These are phyloP conservation scores for Metopolophium dirhodum DNA, from an alignment of 1,140 invertebrate species.

Conservation along the genomic window DNA sequence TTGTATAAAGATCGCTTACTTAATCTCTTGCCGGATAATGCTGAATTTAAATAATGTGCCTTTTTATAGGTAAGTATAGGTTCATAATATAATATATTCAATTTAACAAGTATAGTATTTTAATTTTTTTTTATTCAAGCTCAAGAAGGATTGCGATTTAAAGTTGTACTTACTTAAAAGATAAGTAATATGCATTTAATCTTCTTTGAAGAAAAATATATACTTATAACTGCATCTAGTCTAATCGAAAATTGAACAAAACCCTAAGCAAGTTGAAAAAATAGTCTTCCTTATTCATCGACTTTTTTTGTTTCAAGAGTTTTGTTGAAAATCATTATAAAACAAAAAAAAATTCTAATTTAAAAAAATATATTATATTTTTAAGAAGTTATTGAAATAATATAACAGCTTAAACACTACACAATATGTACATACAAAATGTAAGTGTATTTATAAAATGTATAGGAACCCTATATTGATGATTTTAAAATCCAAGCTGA, in stretches of 20 bases:
- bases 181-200: neutral
- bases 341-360: neutral
- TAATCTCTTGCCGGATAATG: neutral
- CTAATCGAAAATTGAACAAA: neutral
- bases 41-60: neutral
- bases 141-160: neutral
- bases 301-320: neutral
- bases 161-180: neutral
- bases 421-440: conserved; percentile 9
- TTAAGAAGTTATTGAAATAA: neutral
- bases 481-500: neutral
- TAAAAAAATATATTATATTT: neutral
- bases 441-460: neutral
- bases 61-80: neutral
- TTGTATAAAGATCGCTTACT: neutral
- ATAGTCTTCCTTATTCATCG: neutral
- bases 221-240: neutral
- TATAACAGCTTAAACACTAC: neutral
- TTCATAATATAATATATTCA: neutral
- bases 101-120: neutral
- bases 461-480: neutral
- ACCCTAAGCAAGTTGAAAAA: neutral
- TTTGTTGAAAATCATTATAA: neutral
- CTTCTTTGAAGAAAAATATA: neutral
- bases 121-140: neutral